Percentiles rank a stretch among this genome's conserved stretches.
Conservation (phyloP, 2,888 invertebrate species). For the Dryobotodes eremita region DNA sequence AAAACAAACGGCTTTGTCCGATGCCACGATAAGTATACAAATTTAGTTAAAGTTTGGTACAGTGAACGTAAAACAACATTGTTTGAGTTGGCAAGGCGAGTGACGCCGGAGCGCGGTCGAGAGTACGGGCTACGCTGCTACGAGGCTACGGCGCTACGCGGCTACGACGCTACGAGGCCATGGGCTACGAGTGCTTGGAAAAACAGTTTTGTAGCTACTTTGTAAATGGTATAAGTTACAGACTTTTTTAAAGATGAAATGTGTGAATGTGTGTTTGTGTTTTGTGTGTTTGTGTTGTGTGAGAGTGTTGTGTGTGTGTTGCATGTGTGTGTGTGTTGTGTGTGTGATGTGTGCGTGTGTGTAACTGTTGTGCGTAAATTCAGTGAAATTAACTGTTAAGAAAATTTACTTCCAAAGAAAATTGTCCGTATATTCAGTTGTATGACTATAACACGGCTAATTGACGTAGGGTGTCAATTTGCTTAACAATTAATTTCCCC, state of each 20-base stretch:
- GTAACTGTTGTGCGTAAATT: too few relatives aligned
- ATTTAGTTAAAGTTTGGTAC: constrained; percentile 48
- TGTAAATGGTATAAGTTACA: constrained; percentile 3
- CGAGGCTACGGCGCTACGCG: constrained; percentile 18
- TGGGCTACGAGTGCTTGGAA: constrained; percentile 32
- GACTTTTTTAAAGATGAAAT: neutral
- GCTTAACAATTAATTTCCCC: neutral
- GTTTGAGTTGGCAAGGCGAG: constrained; percentile 54
- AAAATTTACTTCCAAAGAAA: neutral
- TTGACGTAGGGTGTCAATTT: neutral
- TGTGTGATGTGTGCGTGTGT: too few relatives aligned
- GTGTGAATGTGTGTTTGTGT: too few relatives aligned
- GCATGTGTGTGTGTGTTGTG: too few relatives aligned
- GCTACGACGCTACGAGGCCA: constrained; percentile 16
- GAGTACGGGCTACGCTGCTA: constrained; percentile 12
- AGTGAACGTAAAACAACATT: constrained; percentile 44
- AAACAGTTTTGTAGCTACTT: constrained; percentile 35
- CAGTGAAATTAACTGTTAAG: too few relatives aligned
- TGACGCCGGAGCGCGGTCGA: constrained; percentile 17
- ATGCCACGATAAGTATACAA: constrained; percentile 47
- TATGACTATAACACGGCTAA: neutral
- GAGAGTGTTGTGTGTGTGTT: too few relatives aligned
- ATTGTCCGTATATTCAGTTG: neutral
- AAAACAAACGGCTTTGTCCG: constrained; percentile 42
- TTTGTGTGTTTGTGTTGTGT: too few relatives aligned